Evolutionary conservation across 2,797 vertebrate genomes (phyloP).

Genomic region (Rhadinocentrus ornatus): DNA sequence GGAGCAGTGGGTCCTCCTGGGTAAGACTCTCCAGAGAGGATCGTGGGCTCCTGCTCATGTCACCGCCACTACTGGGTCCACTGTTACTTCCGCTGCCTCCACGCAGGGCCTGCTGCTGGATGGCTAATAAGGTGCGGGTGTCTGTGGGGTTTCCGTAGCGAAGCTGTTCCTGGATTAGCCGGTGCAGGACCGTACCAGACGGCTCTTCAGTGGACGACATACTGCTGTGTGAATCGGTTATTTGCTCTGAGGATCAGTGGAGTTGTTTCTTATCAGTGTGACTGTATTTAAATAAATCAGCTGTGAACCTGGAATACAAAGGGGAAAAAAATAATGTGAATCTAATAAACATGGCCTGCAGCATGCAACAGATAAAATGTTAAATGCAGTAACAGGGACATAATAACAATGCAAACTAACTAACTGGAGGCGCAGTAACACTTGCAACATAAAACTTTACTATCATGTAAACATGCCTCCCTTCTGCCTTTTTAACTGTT

Average conservation of each 20-base stretch:
- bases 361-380: neutral
- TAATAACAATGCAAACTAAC: neutral
- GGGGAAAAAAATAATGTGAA: conserved; percentile 5
- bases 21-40: conserved; percentile 92
- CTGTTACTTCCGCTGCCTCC: conserved; percentile 85
- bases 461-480: neutral
- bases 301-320: conserved; percentile 61
- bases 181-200: conserved; percentile 95
- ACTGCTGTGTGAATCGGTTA: conserved; percentile 28
- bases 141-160: conserved; percentile 97
- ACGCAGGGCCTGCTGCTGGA: conserved; percentile 90
- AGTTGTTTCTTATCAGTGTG: conserved; percentile 27
- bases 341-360: neutral
- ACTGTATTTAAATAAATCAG: conserved; percentile 28
- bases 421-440: conserved; percentile 2
- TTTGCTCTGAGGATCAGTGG: conserved; percentile 46
- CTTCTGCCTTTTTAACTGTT: no score
- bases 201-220: conserved; percentile 97
- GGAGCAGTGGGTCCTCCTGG: conserved; percentile 88
- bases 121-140: conserved; percentile 94
- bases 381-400: neutral
- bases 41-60: conserved; percentile 83
- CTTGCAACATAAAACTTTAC: neutral
- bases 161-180: conserved; percentile 98
- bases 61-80: conserved; percentile 81